Evolutionary conservation across 2,888 invertebrate genomes (phyloP), one percentile per base, ranked within the genome.

Genomic region (Philereme vetulata): DNA sequence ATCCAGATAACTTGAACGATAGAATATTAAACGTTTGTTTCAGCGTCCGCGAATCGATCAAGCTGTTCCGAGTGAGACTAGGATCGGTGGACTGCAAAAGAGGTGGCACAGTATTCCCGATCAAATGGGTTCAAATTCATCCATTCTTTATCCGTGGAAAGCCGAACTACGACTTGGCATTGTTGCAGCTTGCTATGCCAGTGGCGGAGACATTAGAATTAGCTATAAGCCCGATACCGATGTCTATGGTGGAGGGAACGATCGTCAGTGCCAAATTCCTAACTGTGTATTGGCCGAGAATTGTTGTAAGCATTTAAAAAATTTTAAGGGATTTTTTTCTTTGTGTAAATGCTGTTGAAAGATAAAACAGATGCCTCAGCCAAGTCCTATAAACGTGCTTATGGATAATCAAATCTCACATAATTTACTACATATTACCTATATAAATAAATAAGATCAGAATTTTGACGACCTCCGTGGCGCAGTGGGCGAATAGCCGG

Each of bases 11-110:
- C 21, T 21, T 21, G 21, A 21, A 21, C 21, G 21, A 21, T 21
- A 21, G 21, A 21, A 21, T n/a, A 21, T 21, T 21, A 21, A 21
- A 21, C 21, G 38, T 43, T 49, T 8, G 49, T 81, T 80, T 51
- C 78, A 90, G 90, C 57, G 80, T 86, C 5, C 71, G 86, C 62
- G 89, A 89, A 69, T 77, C 86, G 3, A 81, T 88, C 52, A 88
- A 82, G 62, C 70, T 89, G 35, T 87, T 78, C 68, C 75, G 77
- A 67, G 82, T 76, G 4, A 75, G 88, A 57, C 70, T 90, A 51
- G 90, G 90, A 4, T 83, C 90, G 5, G 80, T 84, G 50, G 78
- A 88, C 65, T 85, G 86, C 71, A 90, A 90, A 72, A 82, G 67
- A 70, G 85, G 85, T 62, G 90, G 90, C 3, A 36, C 59, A 0